Conservation (phyloP, 1,140 invertebrate species). For the Ooceraea biroi region DNA sequence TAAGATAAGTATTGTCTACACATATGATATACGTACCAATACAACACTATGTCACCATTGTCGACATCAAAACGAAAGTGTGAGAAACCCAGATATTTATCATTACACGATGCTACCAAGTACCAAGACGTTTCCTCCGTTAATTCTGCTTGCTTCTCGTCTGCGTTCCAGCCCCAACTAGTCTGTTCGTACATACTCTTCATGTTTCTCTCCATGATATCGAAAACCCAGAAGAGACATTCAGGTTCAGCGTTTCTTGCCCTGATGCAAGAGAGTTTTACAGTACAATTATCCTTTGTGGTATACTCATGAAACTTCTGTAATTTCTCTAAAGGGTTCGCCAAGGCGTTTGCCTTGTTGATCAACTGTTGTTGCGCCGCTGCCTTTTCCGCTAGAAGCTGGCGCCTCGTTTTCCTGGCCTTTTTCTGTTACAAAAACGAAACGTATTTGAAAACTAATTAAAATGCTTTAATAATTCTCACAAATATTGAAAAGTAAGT, state of each 20-base stretch:
- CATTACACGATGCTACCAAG: conserved; percentile 87
- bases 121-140: conserved; percentile 89
- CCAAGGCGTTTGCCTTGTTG: conserved; percentile 78
- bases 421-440: conserved; percentile 57
- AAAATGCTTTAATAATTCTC: background rate
- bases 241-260: conserved; percentile 83
- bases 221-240: conserved; percentile 88
- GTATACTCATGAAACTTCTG: conserved; percentile 79
- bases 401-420: conserved; percentile 68
- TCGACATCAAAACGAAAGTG: conserved; percentile 95
- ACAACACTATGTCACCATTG: conserved; percentile 91
- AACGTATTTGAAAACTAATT: background rate
- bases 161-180: conserved; percentile 89
- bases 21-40: conserved; percentile 88
- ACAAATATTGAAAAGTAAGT: background rate
- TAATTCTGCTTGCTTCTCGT: conserved; percentile 89
- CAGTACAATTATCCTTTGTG: conserved; percentile 75
- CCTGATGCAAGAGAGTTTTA: conserved; percentile 84
- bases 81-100: conserved; percentile 89
- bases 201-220: conserved; percentile 90
- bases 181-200: conserved; percentile 87
- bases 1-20: background rate
- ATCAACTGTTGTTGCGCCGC: conserved; percentile 72
- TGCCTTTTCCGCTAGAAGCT: conserved; percentile 76
- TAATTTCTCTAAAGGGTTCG: conserved; percentile 76